Conservation (phyloP, 2,797 vertebrate genomes). For the Chromis chromis region DNA sequence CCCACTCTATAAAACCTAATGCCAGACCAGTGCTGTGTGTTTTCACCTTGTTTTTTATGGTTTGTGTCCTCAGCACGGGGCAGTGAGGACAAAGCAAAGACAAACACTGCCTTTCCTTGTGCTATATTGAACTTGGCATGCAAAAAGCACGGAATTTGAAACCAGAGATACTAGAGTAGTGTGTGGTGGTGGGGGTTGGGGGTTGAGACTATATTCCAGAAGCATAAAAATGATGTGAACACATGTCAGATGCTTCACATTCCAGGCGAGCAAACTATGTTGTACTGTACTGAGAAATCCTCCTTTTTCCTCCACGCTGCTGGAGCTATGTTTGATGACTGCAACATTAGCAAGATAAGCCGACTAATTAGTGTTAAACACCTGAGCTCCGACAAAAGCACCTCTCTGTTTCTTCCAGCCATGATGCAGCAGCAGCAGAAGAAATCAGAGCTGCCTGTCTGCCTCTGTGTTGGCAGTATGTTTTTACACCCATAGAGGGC, state of each 20-base stretch:
- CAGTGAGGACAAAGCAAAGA: slow-evolving; percentile 48
- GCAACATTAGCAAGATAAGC: slow-evolving; percentile 59
- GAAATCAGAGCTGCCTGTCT: slow-evolving; percentile 26
- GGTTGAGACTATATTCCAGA: slow-evolving; percentile 31
- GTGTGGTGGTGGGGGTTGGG: background rate
- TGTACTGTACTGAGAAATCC: slow-evolving; percentile 20
- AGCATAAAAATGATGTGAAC: slow-evolving; percentile 32
- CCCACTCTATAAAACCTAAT: slow-evolving; percentile 38
- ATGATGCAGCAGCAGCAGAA: slow-evolving; percentile 33
- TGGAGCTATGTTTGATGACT: slow-evolving; percentile 42
- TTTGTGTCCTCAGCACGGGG: slow-evolving; percentile 43
- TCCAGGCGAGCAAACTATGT: slow-evolving; percentile 33
- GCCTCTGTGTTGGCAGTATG: slow-evolving; percentile 33
- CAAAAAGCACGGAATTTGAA: slow-evolving; percentile 45
- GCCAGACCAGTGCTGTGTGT: slow-evolving; percentile 32
- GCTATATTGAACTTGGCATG: slow-evolving; percentile 59
- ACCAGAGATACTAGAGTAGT: slow-evolving; percentile 20
- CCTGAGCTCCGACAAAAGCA: slow-evolving; percentile 59
- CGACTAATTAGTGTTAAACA: slow-evolving; percentile 70
- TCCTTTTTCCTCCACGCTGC: slow-evolving; percentile 11
- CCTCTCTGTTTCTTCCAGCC: slow-evolving; percentile 36
- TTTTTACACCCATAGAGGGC: slow-evolving; percentile 82
- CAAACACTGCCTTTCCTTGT: slow-evolving; percentile 41
- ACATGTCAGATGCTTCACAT: slow-evolving; percentile 41
- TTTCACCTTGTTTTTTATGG: slow-evolving; percentile 56